Evolutionary conservation across 2,113 vertebrate genomes (phyloP), one percentile per base, ranked within the genome.

Genomic region (Notiomystis cincta): DNA sequence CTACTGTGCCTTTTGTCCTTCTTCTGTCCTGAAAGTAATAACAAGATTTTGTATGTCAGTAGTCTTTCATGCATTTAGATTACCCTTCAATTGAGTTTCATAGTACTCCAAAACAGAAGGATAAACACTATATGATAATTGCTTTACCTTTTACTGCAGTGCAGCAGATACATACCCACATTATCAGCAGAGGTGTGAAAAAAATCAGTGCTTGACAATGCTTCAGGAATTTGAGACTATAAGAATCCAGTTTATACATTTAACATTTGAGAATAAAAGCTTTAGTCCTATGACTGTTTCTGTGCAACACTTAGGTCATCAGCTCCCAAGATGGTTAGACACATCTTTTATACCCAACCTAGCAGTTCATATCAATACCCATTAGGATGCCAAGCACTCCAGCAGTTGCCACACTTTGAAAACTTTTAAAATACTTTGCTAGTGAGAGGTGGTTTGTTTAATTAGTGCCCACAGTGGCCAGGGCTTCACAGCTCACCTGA

Each of bases 51-150:
- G 48, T 82, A 33, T 67, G 82, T 91, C 69, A 61, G 66, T 72
- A 79, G 57, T 67, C 77, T 91, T 94, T 87, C 77, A 94, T 93
- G 93, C 93, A 96, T 94, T 93, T 96, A 94, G 87, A 88, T 96
- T 94, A 88, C 58, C 50, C 45, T 91, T 91, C 93, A 95, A 75
- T n/a, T 78, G 70, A 93, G 71, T 47, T 88, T 88, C 82, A 22
- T 5, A 56, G 40, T 54, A 51, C 67, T 93, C 51, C 76, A 56
- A 93, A 96, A 33, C 85, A 90, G 91, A 93, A 95, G 60, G 79
- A 95, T 95, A 97, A 97, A 90, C 85, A 83, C 60, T 60, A n/a
- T 80, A 83, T 85, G 92, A 82, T 83, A 93, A 92, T 90, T 91
- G 44, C 71, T 93, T 91, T 93, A 94, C 71, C 60, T 97, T 80